phyloP scores from a whole-genome alignment of 2,888 invertebrate genomes.

The Cyaniris semiargus region DNA sequence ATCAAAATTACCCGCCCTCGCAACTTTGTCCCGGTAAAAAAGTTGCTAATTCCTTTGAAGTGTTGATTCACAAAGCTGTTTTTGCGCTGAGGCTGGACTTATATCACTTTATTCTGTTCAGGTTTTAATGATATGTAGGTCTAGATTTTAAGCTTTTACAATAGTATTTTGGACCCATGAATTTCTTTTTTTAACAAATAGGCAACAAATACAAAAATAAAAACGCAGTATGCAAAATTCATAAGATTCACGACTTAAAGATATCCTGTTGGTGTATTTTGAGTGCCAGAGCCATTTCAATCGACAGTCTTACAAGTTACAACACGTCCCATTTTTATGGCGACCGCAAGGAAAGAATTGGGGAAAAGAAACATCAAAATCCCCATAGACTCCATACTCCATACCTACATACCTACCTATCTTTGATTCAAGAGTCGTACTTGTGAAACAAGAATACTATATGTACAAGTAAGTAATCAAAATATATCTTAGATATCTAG shows the following conservation, averaged over 20 bases:
- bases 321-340: constrained; percentile 1
- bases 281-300: not conserved
- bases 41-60: constrained; percentile 31
- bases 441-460: not conserved
- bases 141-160: not conserved
- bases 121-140: not conserved
- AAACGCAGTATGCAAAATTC: not conserved
- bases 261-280: not conserved
- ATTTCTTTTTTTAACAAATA: not conserved
- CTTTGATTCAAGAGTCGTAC: not conserved
- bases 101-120: not conserved
- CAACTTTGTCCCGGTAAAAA: constrained; percentile 25
- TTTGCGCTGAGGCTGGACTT: constrained; percentile 19
- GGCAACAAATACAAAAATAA: no score
- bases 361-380: not conserved
- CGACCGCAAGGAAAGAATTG: not conserved
- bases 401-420: not conserved
- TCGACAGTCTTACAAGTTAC: no score
- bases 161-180: not conserved
- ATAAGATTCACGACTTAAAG: not conserved
- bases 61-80: constrained; percentile 28
- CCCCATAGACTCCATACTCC: not conserved
- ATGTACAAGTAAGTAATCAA: not conserved
- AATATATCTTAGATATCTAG: no score
- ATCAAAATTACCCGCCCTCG: constrained; percentile 30